Evolutionary conservation across 2,888 invertebrate species (phyloP).

Genomic region (Mythimna ferrago): DNA sequence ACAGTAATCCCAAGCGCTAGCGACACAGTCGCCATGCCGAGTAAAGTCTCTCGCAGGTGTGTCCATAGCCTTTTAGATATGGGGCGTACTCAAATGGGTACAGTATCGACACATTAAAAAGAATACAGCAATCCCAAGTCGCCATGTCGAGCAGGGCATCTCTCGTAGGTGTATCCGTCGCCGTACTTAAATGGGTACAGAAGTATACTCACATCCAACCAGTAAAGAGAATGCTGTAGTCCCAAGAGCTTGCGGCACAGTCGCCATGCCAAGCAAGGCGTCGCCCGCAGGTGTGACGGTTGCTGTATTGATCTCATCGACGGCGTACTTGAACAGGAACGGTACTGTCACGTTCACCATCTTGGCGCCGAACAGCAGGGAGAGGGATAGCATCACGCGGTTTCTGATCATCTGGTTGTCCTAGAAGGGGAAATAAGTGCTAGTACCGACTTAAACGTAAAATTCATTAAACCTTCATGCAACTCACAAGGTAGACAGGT

Average conservation of each 20-base stretch:
- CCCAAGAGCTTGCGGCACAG: conserved; percentile 95
- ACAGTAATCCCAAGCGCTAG: conserved; percentile 95
- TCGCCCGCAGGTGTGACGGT: conserved; percentile 83
- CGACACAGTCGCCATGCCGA: conserved; percentile 91
- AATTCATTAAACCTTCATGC: too few relatives aligned
- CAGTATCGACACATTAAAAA: conserved; percentile 94
- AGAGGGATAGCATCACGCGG: conserved; percentile 96
- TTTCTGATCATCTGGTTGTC: conserved; percentile 94
- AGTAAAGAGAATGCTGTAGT: conserved; percentile 95
- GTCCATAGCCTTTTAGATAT: too few relatives aligned
- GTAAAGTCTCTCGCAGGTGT: too few relatives aligned
- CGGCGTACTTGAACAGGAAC: conserved; percentile 98
- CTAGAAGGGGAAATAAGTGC: conserved; percentile 75
- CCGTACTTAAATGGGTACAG: not conserved
- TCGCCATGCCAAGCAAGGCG: conserved; percentile 93
- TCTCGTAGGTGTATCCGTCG: not conserved
- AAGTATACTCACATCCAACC: conserved; percentile 95
- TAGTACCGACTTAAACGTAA: not conserved
- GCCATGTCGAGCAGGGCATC: conserved; percentile 59
- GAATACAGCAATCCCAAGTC: conserved; percentile 94
- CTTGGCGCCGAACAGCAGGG: conserved; percentile 95
- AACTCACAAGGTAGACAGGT: too few relatives aligned
- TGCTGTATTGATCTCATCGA: conserved; percentile 95
- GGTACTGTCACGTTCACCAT: conserved; percentile 97
- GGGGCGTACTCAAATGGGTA: too few relatives aligned